Base-by-base conservation (phyloP, 2,797 vertebrate genomes). In the Tympanoctomys barrerae region DNA sequence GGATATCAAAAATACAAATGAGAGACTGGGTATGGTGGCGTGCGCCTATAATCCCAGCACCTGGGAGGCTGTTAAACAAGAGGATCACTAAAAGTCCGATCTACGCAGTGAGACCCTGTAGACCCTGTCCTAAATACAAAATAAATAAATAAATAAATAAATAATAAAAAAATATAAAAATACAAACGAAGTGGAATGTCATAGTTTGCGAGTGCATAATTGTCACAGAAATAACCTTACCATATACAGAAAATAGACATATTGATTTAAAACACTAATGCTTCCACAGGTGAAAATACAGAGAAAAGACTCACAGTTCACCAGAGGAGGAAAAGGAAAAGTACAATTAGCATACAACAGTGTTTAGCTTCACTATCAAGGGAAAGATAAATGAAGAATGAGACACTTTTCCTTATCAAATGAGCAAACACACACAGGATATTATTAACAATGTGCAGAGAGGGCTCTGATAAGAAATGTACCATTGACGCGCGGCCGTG, bases 401-500 rank as follows among this genome's bases (percentile, higher is more conserved):
- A 80, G 89, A 57, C 68, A 66, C 26, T 91, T 94, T 93, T 57
- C 62, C 13, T 71, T 95, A 81, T 61, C 77, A 89, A 90, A 75
- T 70, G 54, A 59, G 33, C 28, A 93, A 87, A 89, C 36, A 80
- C 46, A 66, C 68, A 33, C 87, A 52, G 42, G 83, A 93, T 62
- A 26, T 62, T 62, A 26, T 57, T 49, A 75, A 86, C 90, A 64
- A 46, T n/a, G 75, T 36, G 31, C 42, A 39, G 33, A 73, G 13
- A 80, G 24, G 24, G 33, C 19, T 21, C 59, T 62, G 33, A 52
- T 42, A 31, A 93, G 24, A 83, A n/a, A 64, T 33, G 33, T 33
- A 52, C 64, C 57, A 16, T 71, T 31, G 73, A 49, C 12, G 49
- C 10, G 46, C 6, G 39, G 7, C 42, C 49, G 31, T 57, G 36